Percentiles rank a stretch among this genome's conserved stretches.
These are phyloP conservation scores for Parnassius glacialis DNA, from an alignment of 2,888 invertebrate genomes.

Conservation along the genomic window DNA sequence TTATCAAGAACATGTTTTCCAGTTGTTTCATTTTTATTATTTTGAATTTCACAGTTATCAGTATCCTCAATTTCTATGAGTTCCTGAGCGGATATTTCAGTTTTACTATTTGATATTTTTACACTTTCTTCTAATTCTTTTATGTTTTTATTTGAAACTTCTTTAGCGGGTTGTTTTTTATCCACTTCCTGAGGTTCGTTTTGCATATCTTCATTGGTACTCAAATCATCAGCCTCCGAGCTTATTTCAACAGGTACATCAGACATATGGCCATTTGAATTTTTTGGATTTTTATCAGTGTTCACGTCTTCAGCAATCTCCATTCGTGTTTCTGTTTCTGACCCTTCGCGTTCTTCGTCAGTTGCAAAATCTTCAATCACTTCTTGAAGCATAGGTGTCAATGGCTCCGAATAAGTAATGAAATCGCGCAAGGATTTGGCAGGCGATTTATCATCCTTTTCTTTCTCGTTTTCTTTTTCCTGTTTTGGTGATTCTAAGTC, in stretches of 20 bases:
- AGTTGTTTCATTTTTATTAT: conserved; percentile 23
- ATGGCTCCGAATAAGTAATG: conserved; percentile 58
- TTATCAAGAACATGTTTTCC: conserved; percentile 1
- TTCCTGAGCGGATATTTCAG: not conserved
- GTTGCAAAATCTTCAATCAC: conserved; percentile 61
- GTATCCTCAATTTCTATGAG: conserved; percentile 2
- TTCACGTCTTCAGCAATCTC: conserved; percentile 47
- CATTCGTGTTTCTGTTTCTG: conserved; percentile 44
- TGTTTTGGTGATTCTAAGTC: conserved; percentile 45
- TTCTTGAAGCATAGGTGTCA: conserved; percentile 58
- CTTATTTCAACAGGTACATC: conserved; percentile 28
- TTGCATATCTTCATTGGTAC: conserved; percentile 1
- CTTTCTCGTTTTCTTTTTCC: conserved; percentile 29
- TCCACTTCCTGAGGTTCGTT: not conserved
- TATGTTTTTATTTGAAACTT: conserved; percentile 1
- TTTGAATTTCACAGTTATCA: conserved; percentile 26
- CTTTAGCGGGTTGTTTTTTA: conserved; percentile 5
- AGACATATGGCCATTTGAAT: conserved; percentile 22
- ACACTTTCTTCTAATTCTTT: not conserved
- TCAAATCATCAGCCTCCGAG: conserved; percentile 29
- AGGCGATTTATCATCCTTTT: conserved; percentile 25
- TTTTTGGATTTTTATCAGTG: conserved; percentile 29
- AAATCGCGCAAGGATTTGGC: conserved; percentile 54
- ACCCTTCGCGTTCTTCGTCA: conserved; percentile 48
- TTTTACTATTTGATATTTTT: conserved; percentile 1